Evolutionary conservation across 1,140 invertebrate species (phyloP).

Genomic region (Leucophenga varia): DNA sequence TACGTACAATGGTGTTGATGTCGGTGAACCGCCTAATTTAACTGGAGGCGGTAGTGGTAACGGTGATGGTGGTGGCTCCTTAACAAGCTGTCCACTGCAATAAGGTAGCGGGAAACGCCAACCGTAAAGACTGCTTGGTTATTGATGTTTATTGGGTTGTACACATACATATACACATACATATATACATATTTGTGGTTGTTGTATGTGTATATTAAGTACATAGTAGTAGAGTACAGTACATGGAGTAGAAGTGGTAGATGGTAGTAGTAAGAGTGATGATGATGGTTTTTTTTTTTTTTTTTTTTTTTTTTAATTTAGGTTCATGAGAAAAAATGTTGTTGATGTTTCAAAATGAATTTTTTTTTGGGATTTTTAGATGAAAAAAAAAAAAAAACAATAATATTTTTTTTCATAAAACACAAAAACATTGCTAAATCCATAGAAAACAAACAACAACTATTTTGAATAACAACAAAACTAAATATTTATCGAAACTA

Average conservation of each 20-base stretch:
- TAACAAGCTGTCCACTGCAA: slow-evolving; percentile 78
- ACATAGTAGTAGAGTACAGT: too few species aligned
- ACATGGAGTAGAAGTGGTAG: slow-evolving; percentile 17
- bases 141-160: slow-evolving; percentile 32
- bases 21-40: slow-evolving; percentile 69
- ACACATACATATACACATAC: slow-evolving; percentile 14
- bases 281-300: slow-evolving; percentile 15
- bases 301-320: slow-evolving; percentile 14
- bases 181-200: slow-evolving; percentile 14
- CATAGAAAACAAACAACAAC: too few species aligned
- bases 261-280: slow-evolving; percentile 18
- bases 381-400: too few species aligned
- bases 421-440: too few species aligned
- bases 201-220: slow-evolving; percentile 6
- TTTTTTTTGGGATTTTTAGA: too few species aligned
- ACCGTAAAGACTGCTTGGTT: slow-evolving; percentile 80
- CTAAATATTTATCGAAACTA: too few species aligned
- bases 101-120: slow-evolving; percentile 90
- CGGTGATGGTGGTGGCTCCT: slow-evolving; percentile 74
- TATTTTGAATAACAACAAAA: too few species aligned
- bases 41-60: slow-evolving; percentile 72
- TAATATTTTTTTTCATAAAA: too few species aligned
- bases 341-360: too few species aligned
- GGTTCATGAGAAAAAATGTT: too few species aligned
- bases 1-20: slow-evolving; percentile 69